A percentile compares a stretch with the other conserved stretches of the same genome.
These are phyloP conservation scores for human DNA, from an alignment of 2,113 vertebrate genomes.

Conservation along the genomic window GRCh38 chr1:187725501-187726000, in stretches of 20 bases:
- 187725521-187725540: background rate
- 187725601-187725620: too few species aligned
- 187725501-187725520: background rate
- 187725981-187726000: background rate
- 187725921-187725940: background rate
- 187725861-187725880: background rate
- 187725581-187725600: accelerated
- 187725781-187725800: background rate
- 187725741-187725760: too few species aligned
- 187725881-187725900: background rate
- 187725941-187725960: background rate
- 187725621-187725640: too few species aligned
- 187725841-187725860: background rate
- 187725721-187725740: too few species aligned
- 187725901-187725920: background rate
- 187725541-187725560: too few species aligned
- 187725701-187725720: too few species aligned
- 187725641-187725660: too few species aligned
- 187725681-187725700: too few species aligned
- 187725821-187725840: background rate
- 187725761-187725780: too few species aligned
- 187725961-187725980: background rate
- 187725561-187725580: too few species aligned
- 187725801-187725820: background rate
- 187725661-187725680: too few species aligned